A percentile compares a stretch with the other conserved stretches of the same genome.
phyloP scores from a whole-genome alignment of 2,888 invertebrate species.

The Oasisia sp. region DNA sequence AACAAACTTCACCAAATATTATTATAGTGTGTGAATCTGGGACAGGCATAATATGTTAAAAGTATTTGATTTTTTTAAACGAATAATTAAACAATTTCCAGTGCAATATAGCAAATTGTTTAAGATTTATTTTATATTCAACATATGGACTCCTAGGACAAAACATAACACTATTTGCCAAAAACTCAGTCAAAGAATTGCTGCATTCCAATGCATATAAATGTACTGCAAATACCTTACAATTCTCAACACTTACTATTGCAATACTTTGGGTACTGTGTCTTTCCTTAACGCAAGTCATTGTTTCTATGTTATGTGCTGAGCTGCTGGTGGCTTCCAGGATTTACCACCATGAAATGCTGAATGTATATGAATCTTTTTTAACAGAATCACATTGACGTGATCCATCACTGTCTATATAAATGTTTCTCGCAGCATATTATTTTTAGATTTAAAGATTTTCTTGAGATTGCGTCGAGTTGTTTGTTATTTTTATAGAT shows the following conservation, averaged over 20 bases:
- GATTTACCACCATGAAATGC: not conserved
- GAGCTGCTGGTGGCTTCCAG: not conserved
- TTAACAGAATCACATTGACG: not conserved
- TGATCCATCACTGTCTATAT: not conserved
- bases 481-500: not conserved
- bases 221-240: not conserved
- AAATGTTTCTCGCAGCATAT: not conserved
- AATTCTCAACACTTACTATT: not conserved
- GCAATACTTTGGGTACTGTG: not conserved
- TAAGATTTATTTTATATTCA: not conserved
- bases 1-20: not conserved
- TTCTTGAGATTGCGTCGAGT: not conserved
- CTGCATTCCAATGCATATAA: not conserved
- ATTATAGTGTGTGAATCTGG: not conserved
- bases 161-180: not conserved
- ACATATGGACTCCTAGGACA: not conserved
- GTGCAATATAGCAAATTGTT: no score
- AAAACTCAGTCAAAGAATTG: not conserved
- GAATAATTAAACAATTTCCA: no score
- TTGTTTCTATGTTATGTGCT: constrained; percentile 6
- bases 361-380: not conserved
- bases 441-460: not conserved
- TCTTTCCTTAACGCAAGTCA: not conserved
- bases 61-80: not conserved
- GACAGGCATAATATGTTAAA: not conserved